These are phyloP conservation scores for Nanorana parkeri DNA, from an alignment of 2,113 vertebrate genomes.

Conservation along the genomic window DNA sequence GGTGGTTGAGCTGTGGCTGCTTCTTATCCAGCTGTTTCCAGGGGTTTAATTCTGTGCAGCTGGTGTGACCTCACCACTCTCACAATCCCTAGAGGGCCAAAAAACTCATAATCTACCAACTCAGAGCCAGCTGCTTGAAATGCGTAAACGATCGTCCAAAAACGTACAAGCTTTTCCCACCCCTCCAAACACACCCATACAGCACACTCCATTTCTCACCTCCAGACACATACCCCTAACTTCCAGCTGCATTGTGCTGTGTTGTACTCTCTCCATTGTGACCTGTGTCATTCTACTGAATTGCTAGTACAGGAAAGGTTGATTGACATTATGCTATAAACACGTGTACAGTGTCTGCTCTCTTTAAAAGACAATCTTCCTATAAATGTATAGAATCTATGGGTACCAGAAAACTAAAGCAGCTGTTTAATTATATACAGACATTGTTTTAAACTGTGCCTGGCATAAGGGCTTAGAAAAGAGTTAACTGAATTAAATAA, in stretches of 20 bases:
- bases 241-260: neutral
- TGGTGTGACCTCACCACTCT: conserved; percentile 54
- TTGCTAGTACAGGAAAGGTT: too few species aligned
- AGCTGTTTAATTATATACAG: too few species aligned
- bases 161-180: conserved; percentile 34
- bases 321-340: too few species aligned
- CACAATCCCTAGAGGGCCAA: conserved; percentile 43
- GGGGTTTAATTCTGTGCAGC: conserved; percentile 57
- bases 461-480: too few species aligned
- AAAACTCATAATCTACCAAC: conserved; percentile 49
- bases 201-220: neutral
- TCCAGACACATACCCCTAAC: neutral
- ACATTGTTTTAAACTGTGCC: too few species aligned
- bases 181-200: conserved; percentile 1
- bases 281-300: conserved; percentile 1
- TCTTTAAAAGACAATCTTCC: too few species aligned
- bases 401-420: too few species aligned
- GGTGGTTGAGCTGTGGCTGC: conserved; percentile 51
- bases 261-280: neutral
- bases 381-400: too few species aligned
- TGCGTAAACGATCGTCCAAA: conserved; percentile 44
- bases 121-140: conserved; percentile 48
- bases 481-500: too few species aligned
- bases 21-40: conserved; percentile 55
- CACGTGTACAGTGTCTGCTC: too few species aligned